A percentile compares a stretch with the other conserved stretches of the same genome.
phyloP scores from a whole-genome alignment of 2,888 invertebrate species.

The Mimumesa dahlbomi region DNA sequence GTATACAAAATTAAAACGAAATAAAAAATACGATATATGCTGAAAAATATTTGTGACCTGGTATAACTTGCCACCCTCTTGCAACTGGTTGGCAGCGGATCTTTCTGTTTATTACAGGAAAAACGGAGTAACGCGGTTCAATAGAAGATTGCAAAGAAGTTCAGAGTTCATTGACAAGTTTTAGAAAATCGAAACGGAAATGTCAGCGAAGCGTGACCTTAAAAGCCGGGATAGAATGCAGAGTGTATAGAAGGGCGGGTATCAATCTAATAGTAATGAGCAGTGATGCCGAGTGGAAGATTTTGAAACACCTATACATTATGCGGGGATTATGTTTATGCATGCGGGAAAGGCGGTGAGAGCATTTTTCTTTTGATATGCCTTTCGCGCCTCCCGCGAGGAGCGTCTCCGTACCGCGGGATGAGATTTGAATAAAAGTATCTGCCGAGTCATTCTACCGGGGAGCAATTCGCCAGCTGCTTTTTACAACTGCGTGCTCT shows the following conservation, averaged over 20 bases:
- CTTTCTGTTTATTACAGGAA: too few species aligned
- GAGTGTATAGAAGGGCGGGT: constrained; percentile 31
- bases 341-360: constrained; percentile 76
- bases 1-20: too few species aligned
- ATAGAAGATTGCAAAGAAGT: too few species aligned
- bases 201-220: not conserved
- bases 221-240: not conserved
- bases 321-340: constrained; percentile 77
- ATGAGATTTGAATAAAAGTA: constrained; percentile 80
- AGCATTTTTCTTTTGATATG: constrained; percentile 79
- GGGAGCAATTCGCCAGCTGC: constrained; percentile 65
- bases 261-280: constrained; percentile 75
- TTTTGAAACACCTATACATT: constrained; percentile 78
- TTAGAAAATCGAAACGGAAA: not conserved
- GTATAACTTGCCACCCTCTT: too few species aligned
- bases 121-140: too few species aligned
- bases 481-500: constrained; percentile 77
- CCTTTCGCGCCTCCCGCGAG: constrained; percentile 62
- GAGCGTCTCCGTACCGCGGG: constrained; percentile 67
- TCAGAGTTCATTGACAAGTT: too few species aligned
- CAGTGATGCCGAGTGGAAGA: constrained; percentile 66
- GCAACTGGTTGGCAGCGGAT: too few species aligned
- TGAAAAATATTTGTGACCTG: too few species aligned
- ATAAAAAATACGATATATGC: too few species aligned
- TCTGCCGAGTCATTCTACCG: constrained; percentile 61